A percentile compares a stretch with the other conserved stretches of the same genome.
Evolutionary conservation across 2,888 invertebrate species (phyloP).

Genomic region (Micropterix aruncella): DNA sequence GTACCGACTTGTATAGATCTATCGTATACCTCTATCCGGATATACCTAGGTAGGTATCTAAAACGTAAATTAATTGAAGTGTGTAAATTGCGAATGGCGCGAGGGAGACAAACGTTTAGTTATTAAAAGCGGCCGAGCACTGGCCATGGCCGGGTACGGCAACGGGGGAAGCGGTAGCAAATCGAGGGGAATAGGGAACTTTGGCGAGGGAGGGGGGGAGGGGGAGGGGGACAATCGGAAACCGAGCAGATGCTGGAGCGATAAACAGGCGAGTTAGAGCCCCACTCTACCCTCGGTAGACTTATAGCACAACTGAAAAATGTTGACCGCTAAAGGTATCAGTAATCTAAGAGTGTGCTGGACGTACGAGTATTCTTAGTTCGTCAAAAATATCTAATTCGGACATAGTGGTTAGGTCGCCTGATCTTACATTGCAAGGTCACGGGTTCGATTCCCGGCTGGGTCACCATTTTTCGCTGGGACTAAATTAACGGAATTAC

Average conservation of each 20-base stretch:
- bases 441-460: no score
- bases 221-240: not conserved
- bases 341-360: no score
- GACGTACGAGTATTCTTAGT: no score
- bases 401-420: no score
- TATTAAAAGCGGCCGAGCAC: not conserved
- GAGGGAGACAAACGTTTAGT: not conserved
- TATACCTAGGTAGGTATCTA: no score
- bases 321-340: not conserved
- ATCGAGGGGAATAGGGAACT: not conserved
- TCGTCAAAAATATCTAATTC: no score
- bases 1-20: no score
- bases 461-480: no score
- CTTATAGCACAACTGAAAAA: not conserved
- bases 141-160: no score
- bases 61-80: not conserved
- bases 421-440: no score
- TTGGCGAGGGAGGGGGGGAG: not conserved
- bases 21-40: no score
- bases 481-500: no score
- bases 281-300: not conserved
- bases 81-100: not conserved
- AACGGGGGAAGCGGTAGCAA: not conserved
- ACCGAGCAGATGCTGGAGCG: not conserved
- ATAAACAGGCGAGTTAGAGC: not conserved